A percentile compares a stretch with the other conserved stretches of the same genome.
These are phyloP conservation scores for Lepilemur septentrionalis DNA, from an alignment of 2,797 vertebrate genomes.

Conservation along the genomic window DNA sequence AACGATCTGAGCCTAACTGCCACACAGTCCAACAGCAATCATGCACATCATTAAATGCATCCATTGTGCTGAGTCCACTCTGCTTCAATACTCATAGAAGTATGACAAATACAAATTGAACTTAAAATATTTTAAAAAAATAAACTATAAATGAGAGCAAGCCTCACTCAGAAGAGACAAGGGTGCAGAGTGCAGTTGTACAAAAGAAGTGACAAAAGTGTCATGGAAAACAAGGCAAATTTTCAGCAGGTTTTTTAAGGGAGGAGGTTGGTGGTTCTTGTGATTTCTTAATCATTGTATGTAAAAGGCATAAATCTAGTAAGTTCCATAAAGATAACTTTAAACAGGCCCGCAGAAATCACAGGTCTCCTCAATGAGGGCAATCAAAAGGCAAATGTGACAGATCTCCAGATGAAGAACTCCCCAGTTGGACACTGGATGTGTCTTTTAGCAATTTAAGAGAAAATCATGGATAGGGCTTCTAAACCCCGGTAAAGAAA, in stretches of 20 bases:
- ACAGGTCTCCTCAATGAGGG: not conserved
- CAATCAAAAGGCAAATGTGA: not conserved
- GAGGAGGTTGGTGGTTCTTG: accelerated
- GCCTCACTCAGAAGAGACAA: not conserved
- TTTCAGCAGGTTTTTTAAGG: not conserved
- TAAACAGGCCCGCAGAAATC: not conserved
- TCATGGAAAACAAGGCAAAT: not conserved
- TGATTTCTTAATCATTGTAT: not conserved
- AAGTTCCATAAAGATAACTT: not conserved
- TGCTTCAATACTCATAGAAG: not conserved
- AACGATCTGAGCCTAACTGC: not conserved
- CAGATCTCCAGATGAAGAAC: not conserved
- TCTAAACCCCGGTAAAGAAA: not conserved
- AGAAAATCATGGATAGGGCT: not conserved
- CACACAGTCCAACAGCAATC: not conserved
- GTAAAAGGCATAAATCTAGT: not conserved
- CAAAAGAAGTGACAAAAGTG: not conserved
- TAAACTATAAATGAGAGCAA: not conserved
- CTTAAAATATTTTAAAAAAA: not conserved
- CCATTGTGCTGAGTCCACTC: not conserved
- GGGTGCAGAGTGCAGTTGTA: not conserved
- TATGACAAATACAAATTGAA: not conserved
- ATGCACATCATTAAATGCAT: not conserved
- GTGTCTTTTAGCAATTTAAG: not conserved
- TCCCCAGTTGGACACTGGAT: not conserved